Evolutionary conservation across 2,888 invertebrate genomes (phyloP).

Genomic region (Liopterus haemorrhoidalis): DNA sequence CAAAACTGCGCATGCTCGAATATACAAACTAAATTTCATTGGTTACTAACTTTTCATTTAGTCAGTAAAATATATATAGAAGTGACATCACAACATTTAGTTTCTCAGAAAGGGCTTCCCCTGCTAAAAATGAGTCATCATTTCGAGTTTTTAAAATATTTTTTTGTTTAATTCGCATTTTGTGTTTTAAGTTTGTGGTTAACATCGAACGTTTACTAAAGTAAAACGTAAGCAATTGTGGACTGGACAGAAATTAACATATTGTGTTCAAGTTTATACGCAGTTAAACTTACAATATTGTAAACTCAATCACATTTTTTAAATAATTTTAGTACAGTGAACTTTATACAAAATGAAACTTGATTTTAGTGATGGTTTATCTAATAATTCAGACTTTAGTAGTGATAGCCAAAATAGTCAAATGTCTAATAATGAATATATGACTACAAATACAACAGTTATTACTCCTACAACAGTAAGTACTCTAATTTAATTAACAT

Average conservation of each 20-base stretch:
- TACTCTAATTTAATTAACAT: slow-evolving; percentile 19
- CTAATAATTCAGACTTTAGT: slow-evolving; percentile 45
- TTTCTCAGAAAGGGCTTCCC: slow-evolving; percentile 46
- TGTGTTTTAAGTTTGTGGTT: slow-evolving; percentile 19
- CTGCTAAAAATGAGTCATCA: slow-evolving; percentile 40
- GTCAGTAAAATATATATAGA: slow-evolving; percentile 46
- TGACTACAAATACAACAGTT: slow-evolving; percentile 38
- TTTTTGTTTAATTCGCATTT: slow-evolving; percentile 20
- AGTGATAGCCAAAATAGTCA: slow-evolving; percentile 46
- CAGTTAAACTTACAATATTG: slow-evolving; percentile 1
- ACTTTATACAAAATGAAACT: slow-evolving; percentile 40
- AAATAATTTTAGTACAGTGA: slow-evolving; percentile 14
- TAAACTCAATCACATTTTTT: neutral
- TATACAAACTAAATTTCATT: too few species aligned
- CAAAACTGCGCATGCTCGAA: too few species aligned
- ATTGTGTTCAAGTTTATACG: neutral
- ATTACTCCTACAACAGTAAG: slow-evolving; percentile 41
- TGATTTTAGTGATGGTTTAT: slow-evolving; percentile 44
- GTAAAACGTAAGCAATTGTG: neutral
- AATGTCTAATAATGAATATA: slow-evolving; percentile 42
- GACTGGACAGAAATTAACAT: neutral
- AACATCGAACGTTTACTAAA: too few species aligned
- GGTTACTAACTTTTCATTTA: too few species aligned
- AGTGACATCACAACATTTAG: slow-evolving; percentile 45
- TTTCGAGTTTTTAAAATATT: slow-evolving; percentile 32